Evolutionary conservation across 2,888 invertebrate species (phyloP), one percentile per base, ranked within the genome.

Genomic region (Agrilus mali): DNA sequence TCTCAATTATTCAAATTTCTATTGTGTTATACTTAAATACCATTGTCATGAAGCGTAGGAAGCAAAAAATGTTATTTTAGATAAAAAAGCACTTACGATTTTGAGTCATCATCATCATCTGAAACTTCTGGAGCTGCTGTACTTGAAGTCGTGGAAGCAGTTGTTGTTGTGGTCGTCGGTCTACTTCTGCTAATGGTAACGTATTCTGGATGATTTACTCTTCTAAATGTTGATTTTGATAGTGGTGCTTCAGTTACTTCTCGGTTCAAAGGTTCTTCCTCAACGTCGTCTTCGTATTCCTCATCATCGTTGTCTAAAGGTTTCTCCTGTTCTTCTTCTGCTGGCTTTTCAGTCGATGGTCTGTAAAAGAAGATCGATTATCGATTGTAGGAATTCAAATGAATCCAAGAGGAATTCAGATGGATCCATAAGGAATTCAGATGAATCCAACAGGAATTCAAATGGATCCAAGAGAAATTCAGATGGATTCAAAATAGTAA

Each of bases 111-210:
- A 15, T 47, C 43, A 13, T 31, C 27, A 7, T 45, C 43, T 2
- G 40, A 31, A 33, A 16, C 17, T 7, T 43, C 43, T 38, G 37
- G 35, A n/a, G 33, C 20, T 27, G 34, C 16, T 22, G 44, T 47
- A 35, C 16, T 20, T 2, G 27, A 38, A 33, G 5, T 15, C 33
- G 14, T 34, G 3, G 33, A 3, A 13, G 43, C 33, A 33, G 43
- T 39, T 4, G 41, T 37, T 7, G 49, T 39, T 33, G 51, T 59
- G 13, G 57, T 71, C 1, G 73, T 68, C 12, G 77, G 80, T 53
- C 75, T 68, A 45, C 71, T 73, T 53, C 82, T 68, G 54, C 74
- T 71, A 34, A 84, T 80, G 2, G 80, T 81, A 2, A 80, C 78
- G 55, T 83, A 83, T 57, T 80, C 77, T 2, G 78, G 78, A 40